Percentiles rank a stretch among this genome's conserved stretches.
These are phyloP conservation scores for Acleris laterana DNA, from an alignment of 2,888 invertebrate species.

Conservation along the genomic window DNA sequence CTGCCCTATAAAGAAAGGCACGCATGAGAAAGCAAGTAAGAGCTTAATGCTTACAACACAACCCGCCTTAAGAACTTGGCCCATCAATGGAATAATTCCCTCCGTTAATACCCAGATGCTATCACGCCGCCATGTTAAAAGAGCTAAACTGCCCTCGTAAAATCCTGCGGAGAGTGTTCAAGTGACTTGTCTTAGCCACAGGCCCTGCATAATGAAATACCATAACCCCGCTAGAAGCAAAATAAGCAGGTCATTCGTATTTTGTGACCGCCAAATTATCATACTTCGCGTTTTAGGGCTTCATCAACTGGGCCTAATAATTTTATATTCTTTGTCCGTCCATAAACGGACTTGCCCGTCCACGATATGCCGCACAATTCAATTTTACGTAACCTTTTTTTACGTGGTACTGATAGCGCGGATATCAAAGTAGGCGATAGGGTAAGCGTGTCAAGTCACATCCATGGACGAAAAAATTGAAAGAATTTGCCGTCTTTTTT, in stretches of 20 bases:
- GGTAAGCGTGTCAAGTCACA: constrained; percentile 13
- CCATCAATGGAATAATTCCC: constrained; percentile 21
- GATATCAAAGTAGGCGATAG: constrained; percentile 18
- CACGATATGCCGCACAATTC: constrained; percentile 17
- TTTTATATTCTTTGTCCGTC: constrained; percentile 34
- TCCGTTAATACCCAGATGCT: constrained; percentile 27
- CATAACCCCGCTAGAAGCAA: constrained; percentile 46
- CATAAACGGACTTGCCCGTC: constrained; percentile 29
- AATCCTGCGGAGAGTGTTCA: constrained; percentile 54
- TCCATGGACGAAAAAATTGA: constrained; percentile 4
- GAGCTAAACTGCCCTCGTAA: constrained; percentile 59
- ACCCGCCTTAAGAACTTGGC: constrained; percentile 4
- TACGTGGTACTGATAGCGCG: constrained; percentile 10
- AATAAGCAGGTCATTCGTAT: constrained; percentile 63
- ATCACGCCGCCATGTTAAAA: constrained; percentile 38
- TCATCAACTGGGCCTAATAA: constrained; percentile 34
- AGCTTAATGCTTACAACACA: not conserved
- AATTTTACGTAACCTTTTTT: constrained; percentile 25
- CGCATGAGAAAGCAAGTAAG: not conserved
- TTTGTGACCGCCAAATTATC: constrained; percentile 44
- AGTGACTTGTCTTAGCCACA: constrained; percentile 52
- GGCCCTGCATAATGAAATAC: constrained; percentile 69
- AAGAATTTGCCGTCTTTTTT: constrained; percentile 5
- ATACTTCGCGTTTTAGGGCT: constrained; percentile 33
- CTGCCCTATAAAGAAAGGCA: too few relatives aligned